These are phyloP conservation scores for Caenorhabditis inopinata DNA, from an alignment of 1,140 invertebrate genomes.

Conservation along the genomic window DNA sequence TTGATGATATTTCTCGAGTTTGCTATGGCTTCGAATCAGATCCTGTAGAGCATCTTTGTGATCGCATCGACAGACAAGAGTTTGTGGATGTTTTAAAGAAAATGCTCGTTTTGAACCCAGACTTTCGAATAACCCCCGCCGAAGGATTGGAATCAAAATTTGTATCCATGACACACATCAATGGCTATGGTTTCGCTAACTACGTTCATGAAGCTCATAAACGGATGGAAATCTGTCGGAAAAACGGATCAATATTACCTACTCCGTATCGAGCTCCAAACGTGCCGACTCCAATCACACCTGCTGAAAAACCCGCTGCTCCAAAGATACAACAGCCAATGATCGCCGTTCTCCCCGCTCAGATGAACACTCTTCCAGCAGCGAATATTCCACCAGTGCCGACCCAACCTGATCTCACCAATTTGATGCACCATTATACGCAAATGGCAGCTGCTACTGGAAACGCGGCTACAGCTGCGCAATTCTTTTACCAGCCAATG, in stretches of 20 bases:
- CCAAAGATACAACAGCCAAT: constrained; percentile 3
- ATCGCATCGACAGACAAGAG: constrained; percentile 54
- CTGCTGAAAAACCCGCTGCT: neutral
- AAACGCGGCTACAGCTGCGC: neutral
- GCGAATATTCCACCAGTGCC: neutral
- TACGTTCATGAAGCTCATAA: constrained; percentile 54
- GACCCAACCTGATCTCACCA: neutral
- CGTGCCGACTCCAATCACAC: constrained; percentile 4
- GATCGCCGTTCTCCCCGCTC: neutral
- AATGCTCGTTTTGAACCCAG: constrained; percentile 65
- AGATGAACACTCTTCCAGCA: neutral
- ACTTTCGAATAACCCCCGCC: constrained; percentile 55
- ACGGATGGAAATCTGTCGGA: constrained; percentile 45
- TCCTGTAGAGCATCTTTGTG: constrained; percentile 40
- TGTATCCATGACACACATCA: constrained; percentile 62
- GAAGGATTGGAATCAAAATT: constrained; percentile 62
- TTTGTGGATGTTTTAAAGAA: constrained; percentile 64
- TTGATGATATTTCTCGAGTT: constrained; percentile 90
- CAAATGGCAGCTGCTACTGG: neutral
- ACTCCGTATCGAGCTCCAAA: neutral
- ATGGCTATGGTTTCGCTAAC: constrained; percentile 50
- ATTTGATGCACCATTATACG: neutral
- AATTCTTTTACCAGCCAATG: neutral
- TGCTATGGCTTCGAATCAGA: constrained; percentile 39
- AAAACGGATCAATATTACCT: neutral